A percentile compares a stretch with the other conserved stretches of the same genome.
Conservation (phyloP, 2,888 invertebrate species). For the Acanthosepion pharaonis region DNA sequence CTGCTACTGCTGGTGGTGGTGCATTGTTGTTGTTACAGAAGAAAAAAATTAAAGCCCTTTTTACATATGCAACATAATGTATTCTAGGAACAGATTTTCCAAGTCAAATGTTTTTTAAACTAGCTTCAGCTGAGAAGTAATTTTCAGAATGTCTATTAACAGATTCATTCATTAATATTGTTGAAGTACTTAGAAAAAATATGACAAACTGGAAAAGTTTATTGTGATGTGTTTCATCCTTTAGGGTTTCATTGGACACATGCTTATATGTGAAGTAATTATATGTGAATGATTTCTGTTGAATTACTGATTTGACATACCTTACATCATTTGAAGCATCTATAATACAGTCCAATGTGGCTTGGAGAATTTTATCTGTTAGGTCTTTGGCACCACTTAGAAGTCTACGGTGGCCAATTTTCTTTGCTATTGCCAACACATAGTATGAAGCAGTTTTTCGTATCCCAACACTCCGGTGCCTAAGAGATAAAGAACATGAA, state of each 20-base stretch:
- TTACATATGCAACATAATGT: too few relatives aligned
- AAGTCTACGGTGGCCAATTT: slow-evolving; percentile 83
- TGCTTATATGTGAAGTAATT: too few relatives aligned
- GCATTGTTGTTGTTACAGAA: too few relatives aligned
- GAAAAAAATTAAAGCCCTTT: too few relatives aligned
- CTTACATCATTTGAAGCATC: slow-evolving; percentile 92
- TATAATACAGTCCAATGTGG: slow-evolving; percentile 86
- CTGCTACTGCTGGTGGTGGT: too few relatives aligned
- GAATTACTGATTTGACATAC: slow-evolving; percentile 71
- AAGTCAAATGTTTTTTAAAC: too few relatives aligned
- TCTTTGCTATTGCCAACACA: slow-evolving; percentile 82
- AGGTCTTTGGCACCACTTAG: slow-evolving; percentile 85
- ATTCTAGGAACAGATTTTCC: too few relatives aligned
- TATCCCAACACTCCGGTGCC: slow-evolving; percentile 90
- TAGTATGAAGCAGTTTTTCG: slow-evolving; percentile 88
- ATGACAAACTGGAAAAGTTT: neutral
- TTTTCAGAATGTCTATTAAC: too few relatives aligned
- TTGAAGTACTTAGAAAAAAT: neutral
- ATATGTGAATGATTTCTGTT: too few relatives aligned
- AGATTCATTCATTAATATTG: neutral
- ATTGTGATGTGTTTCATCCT: too few relatives aligned
- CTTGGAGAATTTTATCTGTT: slow-evolving; percentile 85
- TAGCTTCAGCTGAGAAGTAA: too few relatives aligned
- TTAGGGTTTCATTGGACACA: too few relatives aligned
- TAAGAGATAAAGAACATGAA: neutral